Base-by-base conservation (phyloP, 2,888 invertebrate genomes). In the Plusia festucae region DNA sequence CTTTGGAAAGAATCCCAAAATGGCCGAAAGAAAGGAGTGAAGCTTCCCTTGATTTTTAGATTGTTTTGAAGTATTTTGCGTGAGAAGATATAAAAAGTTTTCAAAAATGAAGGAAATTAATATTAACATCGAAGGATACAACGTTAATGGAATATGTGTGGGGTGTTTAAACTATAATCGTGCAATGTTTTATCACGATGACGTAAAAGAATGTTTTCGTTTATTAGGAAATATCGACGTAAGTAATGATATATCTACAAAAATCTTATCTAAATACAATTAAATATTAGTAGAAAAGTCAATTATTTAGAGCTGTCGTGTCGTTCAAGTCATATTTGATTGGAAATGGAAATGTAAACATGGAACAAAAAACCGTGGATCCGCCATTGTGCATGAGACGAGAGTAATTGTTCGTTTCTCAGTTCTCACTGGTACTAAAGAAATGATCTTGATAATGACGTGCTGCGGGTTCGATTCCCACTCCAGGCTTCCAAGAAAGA, bases 101-200 rank as follows among this genome's bases (percentile, higher is more conserved):
- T 68, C 27, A 30, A 88, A 84, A 85, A 93, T 94, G 93, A 91
- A 85, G 75, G 94, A 95, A 88, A 90, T 95, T 34, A 91, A 95
- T 60, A 94, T 95, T 75, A 94, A 94, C 78, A 94, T 95, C 56
- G 95, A 94, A 81, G 95, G 95, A 2, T 95, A 91, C 64, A 95
- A 94, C 81, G 95, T 94, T 27, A 95, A 94, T 54, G 94, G 95
- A 0, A 92, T 95, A 77, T 95, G 95, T 76, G 95, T 94, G 1
- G 92, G 92, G 3, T 95, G 95, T 82, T 85, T 95, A 40, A 93
- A 93, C 70, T 93, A 93, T 65, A 90, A 93, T 71, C 90, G 95
- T 4, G 89, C 87, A 74, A 95, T 95, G 94, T 90, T 80, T 68
- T 92, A 91, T 59, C 75, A 82, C n/a, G 76, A 85, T 5, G 84